Percentiles rank a stretch among this genome's conserved stretches.
phyloP scores from a whole-genome alignment of 2,797 vertebrate species.

The Limosa lapponica region DNA sequence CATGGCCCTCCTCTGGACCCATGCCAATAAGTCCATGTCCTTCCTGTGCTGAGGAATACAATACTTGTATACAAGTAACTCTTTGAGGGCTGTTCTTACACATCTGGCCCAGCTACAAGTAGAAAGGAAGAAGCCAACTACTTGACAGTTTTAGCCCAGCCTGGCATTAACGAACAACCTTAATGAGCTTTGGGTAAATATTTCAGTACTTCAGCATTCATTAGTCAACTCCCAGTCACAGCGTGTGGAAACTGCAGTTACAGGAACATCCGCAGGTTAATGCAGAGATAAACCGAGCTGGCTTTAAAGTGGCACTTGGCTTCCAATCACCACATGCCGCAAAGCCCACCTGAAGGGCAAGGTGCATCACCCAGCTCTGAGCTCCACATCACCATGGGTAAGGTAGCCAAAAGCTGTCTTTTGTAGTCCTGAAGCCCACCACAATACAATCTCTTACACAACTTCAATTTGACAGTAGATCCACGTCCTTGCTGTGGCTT shows the following conservation, averaged over 20 bases:
- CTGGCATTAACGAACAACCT: not conserved
- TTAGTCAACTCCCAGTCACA: not conserved
- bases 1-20: no score
- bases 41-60: no score
- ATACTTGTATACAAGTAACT: not conserved
- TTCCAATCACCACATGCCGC: not conserved
- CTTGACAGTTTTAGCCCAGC: not conserved
- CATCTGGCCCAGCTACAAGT: not conserved
- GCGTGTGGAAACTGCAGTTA: not conserved
- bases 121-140: not conserved
- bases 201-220: not conserved
- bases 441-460: not conserved
- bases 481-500: not conserved
- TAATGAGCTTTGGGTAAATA: conserved; percentile 16
- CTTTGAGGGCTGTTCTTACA: not conserved
- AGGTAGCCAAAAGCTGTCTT: not conserved
- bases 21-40: no score
- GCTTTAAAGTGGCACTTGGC: not conserved
- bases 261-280: not conserved
- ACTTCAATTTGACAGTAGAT: not conserved
- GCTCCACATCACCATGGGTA: not conserved
- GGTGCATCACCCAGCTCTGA: not conserved
- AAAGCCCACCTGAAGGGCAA: not conserved
- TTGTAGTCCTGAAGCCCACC: not conserved
- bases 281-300: not conserved